Evolutionary conservation across 2,113 vertebrate species (phyloP).

Genomic region (Epinephelus moara): DNA sequence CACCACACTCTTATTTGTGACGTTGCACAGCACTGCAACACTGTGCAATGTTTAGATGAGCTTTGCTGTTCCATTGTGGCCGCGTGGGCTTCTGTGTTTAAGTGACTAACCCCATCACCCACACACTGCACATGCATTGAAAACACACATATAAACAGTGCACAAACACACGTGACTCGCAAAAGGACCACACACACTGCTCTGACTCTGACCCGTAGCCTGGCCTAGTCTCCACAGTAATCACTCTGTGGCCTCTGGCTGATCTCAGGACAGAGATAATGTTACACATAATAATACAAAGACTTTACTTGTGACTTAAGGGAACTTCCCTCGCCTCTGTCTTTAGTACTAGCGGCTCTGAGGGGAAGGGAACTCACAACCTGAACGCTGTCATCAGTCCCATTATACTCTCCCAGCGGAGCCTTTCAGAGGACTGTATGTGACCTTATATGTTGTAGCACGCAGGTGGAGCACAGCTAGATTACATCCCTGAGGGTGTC

Average conservation of each 20-base stretch:
- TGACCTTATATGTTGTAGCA: slow-evolving; percentile 41
- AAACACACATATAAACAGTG: slow-evolving; percentile 47
- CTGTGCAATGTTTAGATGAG: slow-evolving; percentile 53
- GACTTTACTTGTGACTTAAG: slow-evolving; percentile 63
- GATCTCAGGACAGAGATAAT: slow-evolving; percentile 58
- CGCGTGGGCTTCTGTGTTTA: slow-evolving; percentile 75
- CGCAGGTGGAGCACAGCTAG: slow-evolving; percentile 50
- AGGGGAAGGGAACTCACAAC: slow-evolving; percentile 61
- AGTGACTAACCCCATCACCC: slow-evolving; percentile 69
- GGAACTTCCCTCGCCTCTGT: slow-evolving; percentile 51
- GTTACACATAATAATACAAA: slow-evolving; percentile 77
- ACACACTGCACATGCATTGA: slow-evolving; percentile 59
- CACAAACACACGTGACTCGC: slow-evolving; percentile 42
- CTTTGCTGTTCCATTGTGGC: slow-evolving; percentile 58
- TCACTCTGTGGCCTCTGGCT: slow-evolving; percentile 51
- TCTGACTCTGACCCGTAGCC: slow-evolving; percentile 57
- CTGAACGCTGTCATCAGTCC: slow-evolving; percentile 63
- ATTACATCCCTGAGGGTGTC: slow-evolving; percentile 45
- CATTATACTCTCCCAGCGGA: slow-evolving; percentile 56
- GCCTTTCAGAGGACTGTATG: slow-evolving; percentile 56
- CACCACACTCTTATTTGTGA: slow-evolving; percentile 34
- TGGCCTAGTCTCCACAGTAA: slow-evolving; percentile 46
- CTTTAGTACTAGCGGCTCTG: slow-evolving; percentile 38
- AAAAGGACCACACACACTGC: slow-evolving; percentile 76
- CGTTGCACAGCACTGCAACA: slow-evolving; percentile 13